Base-by-base conservation (phyloP, 2,113 vertebrate species). In the Sinocyclocheilus anshuiensis region DNA sequence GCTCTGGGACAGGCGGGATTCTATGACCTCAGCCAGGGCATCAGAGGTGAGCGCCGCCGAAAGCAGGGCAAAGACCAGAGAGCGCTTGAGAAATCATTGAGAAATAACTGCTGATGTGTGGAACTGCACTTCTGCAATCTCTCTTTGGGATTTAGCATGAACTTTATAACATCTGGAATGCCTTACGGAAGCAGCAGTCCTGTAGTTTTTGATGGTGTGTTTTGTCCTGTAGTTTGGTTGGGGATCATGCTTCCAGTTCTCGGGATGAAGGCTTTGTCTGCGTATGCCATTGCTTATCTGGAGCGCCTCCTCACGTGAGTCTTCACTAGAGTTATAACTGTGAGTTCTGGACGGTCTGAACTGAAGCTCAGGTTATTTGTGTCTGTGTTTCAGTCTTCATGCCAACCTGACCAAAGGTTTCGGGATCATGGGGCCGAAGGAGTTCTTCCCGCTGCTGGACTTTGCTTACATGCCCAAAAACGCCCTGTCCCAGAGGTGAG, bases 391-490 rank as follows among this genome's bases (percentile, higher is more conserved):
- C 72, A 99, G 98, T 91, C 93, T 97, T 89, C 96, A 99, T 90
- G 92, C 97, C 13, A 99, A 98, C 91, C 94, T 99, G 86, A 97
- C 96, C 55, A 98, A 98, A 90, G 98, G 98, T 86, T 99, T 99
- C 5, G 97, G 98, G 1, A 96, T 97, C 93, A 95, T 99, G 55
- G 97, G 98, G 22, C 97, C 97, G 4, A 99, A 99, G 91, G 98
- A 99, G 81, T 97, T 99, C 87, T 99, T 99, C 89, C 98, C 98
- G 0, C 93, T 99, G 3, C 93, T 99, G 91, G 98, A 99, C 92
- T 99, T 99, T 0, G 97, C 98, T 86, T 99, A 96, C 92, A 98
- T 98, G 97, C 98, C 98, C 77, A 99, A 97, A 94, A 99, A 99
- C 76, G 97, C 98, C 0, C 94, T 99, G 63, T 90, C 96, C 0